A percentile compares a stretch with the other conserved stretches of the same genome.
Evolutionary conservation across 2,797 vertebrate species (phyloP).

Genomic region (Channa striata): DNA sequence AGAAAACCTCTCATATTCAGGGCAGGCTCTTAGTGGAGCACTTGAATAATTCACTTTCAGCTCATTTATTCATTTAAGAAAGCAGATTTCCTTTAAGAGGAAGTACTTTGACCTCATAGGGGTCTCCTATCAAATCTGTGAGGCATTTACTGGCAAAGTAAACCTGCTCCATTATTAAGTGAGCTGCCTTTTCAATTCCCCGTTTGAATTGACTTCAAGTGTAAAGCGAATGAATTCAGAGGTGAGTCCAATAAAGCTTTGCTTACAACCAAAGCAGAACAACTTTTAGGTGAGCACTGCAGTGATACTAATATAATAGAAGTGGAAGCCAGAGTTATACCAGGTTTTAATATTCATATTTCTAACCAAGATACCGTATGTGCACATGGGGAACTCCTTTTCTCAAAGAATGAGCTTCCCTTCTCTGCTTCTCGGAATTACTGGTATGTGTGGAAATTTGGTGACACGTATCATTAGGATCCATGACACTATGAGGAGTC

Average conservation of each 20-base stretch:
- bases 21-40: conserved; percentile 14
- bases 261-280: conserved; percentile 4
- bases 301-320: background rate
- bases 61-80: conserved; percentile 19
- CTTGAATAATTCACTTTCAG: conserved; percentile 32
- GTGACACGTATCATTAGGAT: too few relatives aligned
- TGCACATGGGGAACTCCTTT: background rate
- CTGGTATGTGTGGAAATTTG: too few relatives aligned
- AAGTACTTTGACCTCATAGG: conserved; percentile 35
- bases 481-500: too few relatives aligned
- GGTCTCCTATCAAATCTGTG: conserved; percentile 17
- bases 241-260: conserved; percentile 3
- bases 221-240: conserved; percentile 28
- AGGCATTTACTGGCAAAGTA: conserved; percentile 22
- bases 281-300: background rate
- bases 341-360: background rate
- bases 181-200: conserved; percentile 31
- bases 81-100: conserved; percentile 9
- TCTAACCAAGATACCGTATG: background rate
- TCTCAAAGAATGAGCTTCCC: too few relatives aligned
- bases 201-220: conserved; percentile 20
- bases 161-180: conserved; percentile 24
- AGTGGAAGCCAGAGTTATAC: background rate
- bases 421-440: too few relatives aligned
- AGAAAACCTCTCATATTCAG: conserved; percentile 24